These are phyloP conservation scores for Drosophila parabipectinata DNA, from an alignment of 1,140 invertebrate genomes.

Conservation along the genomic window DNA sequence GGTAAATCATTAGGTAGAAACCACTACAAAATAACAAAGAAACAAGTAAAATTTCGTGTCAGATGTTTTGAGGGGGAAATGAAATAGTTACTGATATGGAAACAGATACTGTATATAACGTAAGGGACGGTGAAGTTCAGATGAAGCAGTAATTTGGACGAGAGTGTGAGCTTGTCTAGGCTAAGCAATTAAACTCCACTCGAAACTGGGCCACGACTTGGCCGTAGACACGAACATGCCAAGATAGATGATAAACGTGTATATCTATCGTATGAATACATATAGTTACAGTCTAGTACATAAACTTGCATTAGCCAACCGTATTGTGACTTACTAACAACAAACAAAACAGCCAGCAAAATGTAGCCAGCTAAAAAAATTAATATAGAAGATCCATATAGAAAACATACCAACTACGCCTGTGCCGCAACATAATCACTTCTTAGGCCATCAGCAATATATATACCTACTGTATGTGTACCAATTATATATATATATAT, in stretches of 20 bases:
- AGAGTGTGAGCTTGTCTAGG: slow-evolving; percentile 16
- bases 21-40: slow-evolving; percentile 34
- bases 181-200: slow-evolving; percentile 50
- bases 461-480: slow-evolving; percentile 30
- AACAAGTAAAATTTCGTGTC: slow-evolving; percentile 45
- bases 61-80: slow-evolving; percentile 25
- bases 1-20: slow-evolving; percentile 39
- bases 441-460: slow-evolving; percentile 76
- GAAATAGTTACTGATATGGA: slow-evolving; percentile 12
- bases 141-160: slow-evolving; percentile 19
- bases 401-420: slow-evolving; percentile 37
- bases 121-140: slow-evolving; percentile 2
- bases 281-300: slow-evolving; percentile 42
- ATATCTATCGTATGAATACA: slow-evolving; percentile 32
- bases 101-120: slow-evolving; percentile 10
- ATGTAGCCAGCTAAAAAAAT: slow-evolving; percentile 47
- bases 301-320: slow-evolving; percentile 73
- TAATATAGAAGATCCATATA: slow-evolving; percentile 27
- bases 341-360: slow-evolving; percentile 33
- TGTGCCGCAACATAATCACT: slow-evolving; percentile 50
- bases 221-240: slow-evolving; percentile 38
- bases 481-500: slow-evolving; percentile 15
- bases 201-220: slow-evolving; percentile 44
- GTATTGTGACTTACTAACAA: slow-evolving; percentile 76
- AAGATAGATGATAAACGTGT: slow-evolving; percentile 15